These are phyloP conservation scores for Channallabes apus DNA, from an alignment of 2,797 vertebrate species.

Conservation along the genomic window DNA sequence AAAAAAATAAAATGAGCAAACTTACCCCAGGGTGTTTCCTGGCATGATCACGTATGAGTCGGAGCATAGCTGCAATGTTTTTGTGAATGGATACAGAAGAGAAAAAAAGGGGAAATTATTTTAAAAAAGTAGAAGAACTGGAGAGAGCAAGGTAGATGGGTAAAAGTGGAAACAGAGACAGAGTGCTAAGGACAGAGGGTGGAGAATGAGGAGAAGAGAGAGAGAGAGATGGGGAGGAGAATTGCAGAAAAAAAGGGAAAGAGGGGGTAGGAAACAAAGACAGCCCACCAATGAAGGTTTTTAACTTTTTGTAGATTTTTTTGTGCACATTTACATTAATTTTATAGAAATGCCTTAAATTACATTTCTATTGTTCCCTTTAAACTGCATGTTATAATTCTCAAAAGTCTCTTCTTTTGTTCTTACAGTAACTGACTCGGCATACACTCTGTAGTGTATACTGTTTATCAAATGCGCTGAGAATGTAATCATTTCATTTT, in stretches of 20 bases:
- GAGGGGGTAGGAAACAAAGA: background rate
- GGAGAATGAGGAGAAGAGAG: background rate
- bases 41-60: constrained; percentile 25
- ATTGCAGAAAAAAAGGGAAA: background rate
- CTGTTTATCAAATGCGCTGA: background rate
- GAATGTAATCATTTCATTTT: background rate
- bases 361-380: background rate
- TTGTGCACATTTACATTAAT: background rate
- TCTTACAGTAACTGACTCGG: background rate
- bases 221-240: background rate
- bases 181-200: background rate
- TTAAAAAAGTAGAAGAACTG: background rate
- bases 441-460: background rate
- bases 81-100: background rate
- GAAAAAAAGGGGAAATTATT: background rate
- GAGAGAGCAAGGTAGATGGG: background rate
- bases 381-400: background rate
- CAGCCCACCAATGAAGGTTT: background rate
- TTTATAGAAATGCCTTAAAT: background rate
- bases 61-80: constrained; percentile 38
- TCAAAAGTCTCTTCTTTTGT: background rate
- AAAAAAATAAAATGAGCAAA: background rate
- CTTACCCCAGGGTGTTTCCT: constrained; percentile 55
- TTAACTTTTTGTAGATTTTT: background rate
- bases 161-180: background rate